phyloP scores from a whole-genome alignment of 2,113 vertebrate genomes.

The Corynorhinus townsendii region DNA sequence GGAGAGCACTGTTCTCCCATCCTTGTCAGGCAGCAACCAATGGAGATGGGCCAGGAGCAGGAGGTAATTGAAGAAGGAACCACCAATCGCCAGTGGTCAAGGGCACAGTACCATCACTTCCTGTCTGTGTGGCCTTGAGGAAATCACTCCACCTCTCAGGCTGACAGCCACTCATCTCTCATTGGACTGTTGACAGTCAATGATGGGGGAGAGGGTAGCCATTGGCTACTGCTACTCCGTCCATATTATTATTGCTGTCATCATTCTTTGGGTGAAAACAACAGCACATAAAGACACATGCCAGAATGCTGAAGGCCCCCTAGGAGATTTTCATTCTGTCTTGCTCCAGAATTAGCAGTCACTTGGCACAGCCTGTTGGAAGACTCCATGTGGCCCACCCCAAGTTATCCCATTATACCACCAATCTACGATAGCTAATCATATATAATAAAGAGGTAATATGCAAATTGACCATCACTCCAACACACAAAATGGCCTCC shows the following conservation, averaged over 20 bases:
- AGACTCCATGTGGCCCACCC: neutral
- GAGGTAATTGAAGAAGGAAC: fast-evolving
- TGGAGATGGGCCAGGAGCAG: fast-evolving
- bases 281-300: neutral
- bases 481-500: too few relatives aligned
- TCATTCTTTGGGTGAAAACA: neutral
- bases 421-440: neutral
- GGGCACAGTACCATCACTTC: neutral
- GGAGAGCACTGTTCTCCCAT: neutral
- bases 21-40: fast-evolving
- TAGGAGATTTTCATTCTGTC: neutral
- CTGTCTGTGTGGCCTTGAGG: neutral
- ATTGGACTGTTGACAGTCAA: fast-evolving
- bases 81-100: fast-evolving
- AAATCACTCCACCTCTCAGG: neutral
- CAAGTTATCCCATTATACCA: neutral
- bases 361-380: too few relatives aligned
- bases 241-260: fast-evolving
- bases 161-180: neutral
- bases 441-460: too few relatives aligned
- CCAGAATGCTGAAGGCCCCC: neutral
- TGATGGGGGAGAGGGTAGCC: fast-evolving
- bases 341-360: neutral
- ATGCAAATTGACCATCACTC: too few relatives aligned
- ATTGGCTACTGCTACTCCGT: fast-evolving